Evolutionary conservation across 2,797 vertebrate species (phyloP).

Genomic region (Rhinoraja longicauda): DNA sequence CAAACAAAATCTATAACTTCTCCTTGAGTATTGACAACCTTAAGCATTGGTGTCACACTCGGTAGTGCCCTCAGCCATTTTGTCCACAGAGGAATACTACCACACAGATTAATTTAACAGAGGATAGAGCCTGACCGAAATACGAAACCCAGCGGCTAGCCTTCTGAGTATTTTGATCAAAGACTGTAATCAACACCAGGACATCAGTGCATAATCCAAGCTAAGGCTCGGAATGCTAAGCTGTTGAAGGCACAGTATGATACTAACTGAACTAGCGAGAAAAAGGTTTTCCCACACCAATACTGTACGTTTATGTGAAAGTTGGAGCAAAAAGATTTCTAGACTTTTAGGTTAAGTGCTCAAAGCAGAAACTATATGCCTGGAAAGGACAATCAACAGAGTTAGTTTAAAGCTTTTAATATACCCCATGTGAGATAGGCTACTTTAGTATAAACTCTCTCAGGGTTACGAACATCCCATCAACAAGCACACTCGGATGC

Average conservation of each 20-base stretch:
- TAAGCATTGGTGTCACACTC: too few species aligned
- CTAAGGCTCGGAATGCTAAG: not conserved
- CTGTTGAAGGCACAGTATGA: not conserved
- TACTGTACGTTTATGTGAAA: not conserved
- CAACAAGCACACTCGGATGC: too few species aligned
- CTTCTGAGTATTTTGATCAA: not conserved
- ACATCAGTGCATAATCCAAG: not conserved
- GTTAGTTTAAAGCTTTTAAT: not conserved
- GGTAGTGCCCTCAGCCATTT: not conserved
- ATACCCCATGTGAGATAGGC: not conserved
- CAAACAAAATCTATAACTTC: not conserved
- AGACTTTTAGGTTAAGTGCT: not conserved
- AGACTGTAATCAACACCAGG: not conserved
- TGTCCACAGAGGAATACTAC: not conserved
- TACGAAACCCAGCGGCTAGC: not conserved
- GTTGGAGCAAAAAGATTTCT: not conserved
- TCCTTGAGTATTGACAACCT: not conserved
- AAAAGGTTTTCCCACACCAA: too few species aligned
- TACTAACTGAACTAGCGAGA: too few species aligned
- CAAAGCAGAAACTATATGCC: not conserved
- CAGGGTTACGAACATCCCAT: too few species aligned
- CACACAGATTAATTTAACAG: not conserved
- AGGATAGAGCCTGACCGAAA: not conserved
- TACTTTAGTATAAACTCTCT: not conserved
- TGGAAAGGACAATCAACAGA: not conserved